Evolutionary conservation across 2,113 vertebrate genomes (phyloP).

Genomic region (Beaufortia kweichowensis): DNA sequence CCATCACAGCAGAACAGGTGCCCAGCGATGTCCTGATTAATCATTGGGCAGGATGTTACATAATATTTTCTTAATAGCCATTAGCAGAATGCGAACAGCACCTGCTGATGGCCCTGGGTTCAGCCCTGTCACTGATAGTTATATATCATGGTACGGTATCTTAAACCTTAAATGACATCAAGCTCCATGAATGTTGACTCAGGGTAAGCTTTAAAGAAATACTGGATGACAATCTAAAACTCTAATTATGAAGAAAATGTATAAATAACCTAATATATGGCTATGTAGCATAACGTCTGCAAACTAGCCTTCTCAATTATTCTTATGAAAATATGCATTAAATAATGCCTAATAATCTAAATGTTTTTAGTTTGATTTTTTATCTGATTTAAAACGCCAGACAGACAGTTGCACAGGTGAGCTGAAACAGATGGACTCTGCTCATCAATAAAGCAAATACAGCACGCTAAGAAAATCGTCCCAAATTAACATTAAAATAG

Average conservation of each 20-base stretch:
- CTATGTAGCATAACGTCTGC: not conserved
- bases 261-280: not conserved
- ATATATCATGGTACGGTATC: slow-evolving; percentile 21
- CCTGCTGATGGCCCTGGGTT: slow-evolving; percentile 2
- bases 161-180: not conserved
- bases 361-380: not conserved
- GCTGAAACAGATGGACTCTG: not conserved
- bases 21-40: slow-evolving; percentile 54
- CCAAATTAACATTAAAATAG: slow-evolving; percentile 48
- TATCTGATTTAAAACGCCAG: not conserved
- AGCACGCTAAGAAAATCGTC: slow-evolving; percentile 17
- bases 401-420: not conserved
- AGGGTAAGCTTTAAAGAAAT: not conserved
- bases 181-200: not conserved
- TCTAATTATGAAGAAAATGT: not conserved
- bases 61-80: slow-evolving; percentile 61
- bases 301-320: not conserved
- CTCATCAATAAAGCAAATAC: not conserved
- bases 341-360: not conserved
- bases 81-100: slow-evolving; percentile 60
- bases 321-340: not conserved
- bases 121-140: slow-evolving; percentile 6
- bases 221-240: not conserved
- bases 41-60: slow-evolving; percentile 54
- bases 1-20: slow-evolving; percentile 37